A percentile compares a stretch with the other conserved stretches of the same genome.
phyloP scores from a whole-genome alignment of 2,888 invertebrate genomes.

The Lithodes maja region DNA sequence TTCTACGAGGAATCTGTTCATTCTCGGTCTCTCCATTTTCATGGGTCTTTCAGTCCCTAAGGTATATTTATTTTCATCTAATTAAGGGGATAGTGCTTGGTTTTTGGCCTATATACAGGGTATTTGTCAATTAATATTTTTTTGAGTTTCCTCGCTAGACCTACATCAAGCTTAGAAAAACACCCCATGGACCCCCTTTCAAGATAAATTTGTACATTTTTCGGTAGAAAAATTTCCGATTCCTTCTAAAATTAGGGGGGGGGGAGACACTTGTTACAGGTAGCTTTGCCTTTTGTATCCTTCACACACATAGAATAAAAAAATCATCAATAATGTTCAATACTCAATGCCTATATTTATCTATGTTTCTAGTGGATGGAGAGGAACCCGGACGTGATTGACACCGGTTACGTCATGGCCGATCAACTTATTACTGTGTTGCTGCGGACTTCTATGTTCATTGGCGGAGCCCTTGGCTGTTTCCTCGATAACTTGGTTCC shows the following conservation, averaged over 20 bases:
- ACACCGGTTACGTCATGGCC: not conserved
- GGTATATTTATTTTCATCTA: not conserved
- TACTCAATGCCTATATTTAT: not conserved
- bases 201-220: too few relatives aligned
- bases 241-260: not conserved
- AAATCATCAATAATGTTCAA: too few relatives aligned
- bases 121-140: not conserved
- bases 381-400: slow-evolving; percentile 16
- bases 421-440: not conserved
- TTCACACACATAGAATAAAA: too few relatives aligned
- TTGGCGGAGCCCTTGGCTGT: not conserved
- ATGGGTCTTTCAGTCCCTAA: slow-evolving; percentile 80
- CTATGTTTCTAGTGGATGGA: slow-evolving; percentile 28
- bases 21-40: slow-evolving; percentile 90
- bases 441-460: slow-evolving; percentile 17
- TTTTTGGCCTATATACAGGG: too few relatives aligned
- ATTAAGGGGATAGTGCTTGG: too few relatives aligned
- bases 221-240: not conserved
- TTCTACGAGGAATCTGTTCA: slow-evolving; percentile 89
- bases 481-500: slow-evolving; percentile 4
- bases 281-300: too few relatives aligned
- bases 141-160: too few relatives aligned
- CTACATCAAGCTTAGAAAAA: too few relatives aligned
- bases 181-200: too few relatives aligned
- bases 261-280: too few relatives aligned